Evolutionary conservation across 2,888 invertebrate species (phyloP).

Genomic region (Pseudococcus longispinus): DNA sequence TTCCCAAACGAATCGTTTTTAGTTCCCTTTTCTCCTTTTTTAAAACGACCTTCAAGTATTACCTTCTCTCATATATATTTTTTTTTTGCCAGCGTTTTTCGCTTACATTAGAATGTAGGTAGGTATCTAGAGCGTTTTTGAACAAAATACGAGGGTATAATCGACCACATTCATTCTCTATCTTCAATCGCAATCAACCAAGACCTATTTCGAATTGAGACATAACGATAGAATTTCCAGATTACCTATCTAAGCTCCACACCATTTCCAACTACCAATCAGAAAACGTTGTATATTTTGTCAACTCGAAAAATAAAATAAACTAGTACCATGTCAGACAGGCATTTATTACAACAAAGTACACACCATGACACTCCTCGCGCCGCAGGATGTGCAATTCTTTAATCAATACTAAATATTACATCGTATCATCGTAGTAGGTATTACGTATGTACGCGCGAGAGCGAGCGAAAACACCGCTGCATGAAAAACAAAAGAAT

Average conservation of each 20-base stretch:
- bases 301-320: background rate
- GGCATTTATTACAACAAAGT: background rate
- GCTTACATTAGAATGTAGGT: no score
- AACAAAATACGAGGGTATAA: no score
- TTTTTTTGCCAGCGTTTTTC: no score
- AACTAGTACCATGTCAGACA: background rate
- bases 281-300: no score
- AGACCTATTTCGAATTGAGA: no score
- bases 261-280: no score
- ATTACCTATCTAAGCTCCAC: no score
- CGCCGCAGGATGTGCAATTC: background rate
- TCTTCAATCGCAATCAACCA: no score
- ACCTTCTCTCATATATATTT: no score
- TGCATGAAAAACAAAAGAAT: background rate
- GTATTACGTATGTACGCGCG: background rate
- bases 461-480: background rate
- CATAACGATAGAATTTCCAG: no score
- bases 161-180: no score
- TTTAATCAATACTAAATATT: background rate
- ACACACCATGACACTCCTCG: background rate
- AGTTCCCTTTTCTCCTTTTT: background rate
- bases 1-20: slow-evolving; percentile 12
- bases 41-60: background rate
- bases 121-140: no score
- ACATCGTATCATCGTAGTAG: background rate